Conservation (phyloP, 2,888 invertebrate species). For the Trichopria drosophilae region DNA sequence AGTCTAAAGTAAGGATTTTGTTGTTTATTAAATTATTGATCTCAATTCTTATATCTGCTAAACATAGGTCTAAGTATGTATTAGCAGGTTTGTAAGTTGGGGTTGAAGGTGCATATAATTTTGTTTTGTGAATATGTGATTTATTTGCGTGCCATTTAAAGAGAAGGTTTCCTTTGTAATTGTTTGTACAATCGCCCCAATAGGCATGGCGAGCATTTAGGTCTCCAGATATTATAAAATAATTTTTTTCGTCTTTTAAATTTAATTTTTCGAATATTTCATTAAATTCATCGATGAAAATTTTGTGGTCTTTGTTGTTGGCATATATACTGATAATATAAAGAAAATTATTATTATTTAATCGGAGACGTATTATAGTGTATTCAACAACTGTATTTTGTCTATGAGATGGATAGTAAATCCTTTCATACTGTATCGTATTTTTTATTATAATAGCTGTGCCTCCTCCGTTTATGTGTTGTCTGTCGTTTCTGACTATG, state of each 20-base stretch:
- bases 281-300: slow-evolving; percentile 30
- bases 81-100: slow-evolving; percentile 18
- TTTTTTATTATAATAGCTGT: slow-evolving; percentile 30
- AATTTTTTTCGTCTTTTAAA: slow-evolving; percentile 7
- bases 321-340: slow-evolving; percentile 29
- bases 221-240: slow-evolving; percentile 31
- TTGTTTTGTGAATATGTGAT: not conserved
- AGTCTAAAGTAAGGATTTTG: slow-evolving; percentile 6
- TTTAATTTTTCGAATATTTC: slow-evolving; percentile 9
- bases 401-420: not conserved
- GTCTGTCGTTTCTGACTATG: too few relatives aligned
- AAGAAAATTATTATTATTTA: slow-evolving; percentile 2
- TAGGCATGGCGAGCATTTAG: slow-evolving; percentile 21
- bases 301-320: slow-evolving; percentile 9
- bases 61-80: slow-evolving; percentile 25
- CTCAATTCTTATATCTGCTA: slow-evolving; percentile 15
- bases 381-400: slow-evolving; percentile 17
- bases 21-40: slow-evolving; percentile 3
- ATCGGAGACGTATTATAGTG: slow-evolving; percentile 14
- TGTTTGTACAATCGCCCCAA: slow-evolving; percentile 11
- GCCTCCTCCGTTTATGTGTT: slow-evolving; percentile 29
- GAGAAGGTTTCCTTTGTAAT: slow-evolving; percentile 15
- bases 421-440: slow-evolving; percentile 1
- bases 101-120: slow-evolving; percentile 1
- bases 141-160: slow-evolving; percentile 14